Base-by-base conservation (phyloP, 2,888 invertebrate genomes). In the Chrysolina haemoptera region DNA sequence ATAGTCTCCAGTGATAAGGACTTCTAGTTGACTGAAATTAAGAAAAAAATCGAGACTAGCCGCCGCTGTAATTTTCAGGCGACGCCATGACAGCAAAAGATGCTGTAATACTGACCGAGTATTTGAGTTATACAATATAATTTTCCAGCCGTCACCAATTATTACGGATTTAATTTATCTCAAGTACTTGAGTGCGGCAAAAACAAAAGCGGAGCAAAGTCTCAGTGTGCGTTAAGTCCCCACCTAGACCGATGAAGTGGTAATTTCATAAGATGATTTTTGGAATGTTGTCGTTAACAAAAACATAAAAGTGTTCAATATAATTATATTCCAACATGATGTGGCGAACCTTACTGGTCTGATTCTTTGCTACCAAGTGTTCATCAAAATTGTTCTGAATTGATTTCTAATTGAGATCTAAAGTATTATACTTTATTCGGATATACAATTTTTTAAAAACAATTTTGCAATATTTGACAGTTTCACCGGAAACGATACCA, bases 1-100 rank as follows among this genome's bases (percentile, higher is more conserved):
- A 46, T 73, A 74, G 78, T 76, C 78, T 76, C 78, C 78, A 76
- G 68, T 68, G 71, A 75, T 73, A 74, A 71, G 62, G 62, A 67
- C 48, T 55, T 43, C 63, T 64, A 71, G 68, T 70, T 35, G 50
- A 50, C 67, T 55, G 59, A 48, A 64, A 68, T 41, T 43, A 53
- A 27, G 27, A 74, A 78, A 78, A 78, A 73, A 76, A 73, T 73
- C 43, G 73, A 75, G 70, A 74, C 72, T 64, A 64, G 76, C 68
- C 78, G 70, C 70, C 75, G 55, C 55, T 66, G 16, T 41, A 46
- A 53, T 10, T 55, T 68, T 43, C 62, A 62, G 71, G 70, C 70
- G 75, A 71, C 75, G 40, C 50, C 63, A 55, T 27, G 35, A 35
- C 22, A 69, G 50, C 14, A 62, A 10, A 59, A 46, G 43, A 43